Percentiles rank a stretch among this genome's conserved stretches.
phyloP scores from a whole-genome alignment of 35 echinoderm and acorn worm genomes.

The Heliocidaris erythrogramma region DNA sequence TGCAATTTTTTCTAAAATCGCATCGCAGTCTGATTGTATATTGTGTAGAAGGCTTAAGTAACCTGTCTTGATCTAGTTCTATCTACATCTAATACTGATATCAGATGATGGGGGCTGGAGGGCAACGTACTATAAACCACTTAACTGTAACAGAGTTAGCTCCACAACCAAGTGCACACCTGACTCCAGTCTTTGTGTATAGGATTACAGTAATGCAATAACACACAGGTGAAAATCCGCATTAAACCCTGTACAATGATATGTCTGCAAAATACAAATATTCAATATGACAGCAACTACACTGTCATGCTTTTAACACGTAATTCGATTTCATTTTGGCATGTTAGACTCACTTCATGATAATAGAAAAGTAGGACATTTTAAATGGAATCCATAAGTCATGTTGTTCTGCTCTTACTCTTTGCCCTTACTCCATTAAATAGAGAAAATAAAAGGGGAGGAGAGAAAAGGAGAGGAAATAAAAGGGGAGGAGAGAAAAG shows the following conservation, averaged over 20 bases:
- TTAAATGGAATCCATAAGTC: no score
- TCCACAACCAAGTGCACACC: neutral
- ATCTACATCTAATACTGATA: neutral
- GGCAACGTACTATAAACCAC: neutral
- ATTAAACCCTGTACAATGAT: neutral
- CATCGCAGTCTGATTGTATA: no score
- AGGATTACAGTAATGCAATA: constrained; percentile 18
- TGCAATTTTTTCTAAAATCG: no score
- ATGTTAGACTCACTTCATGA: no score
- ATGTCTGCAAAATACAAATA: neutral
- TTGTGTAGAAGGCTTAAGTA: no score
- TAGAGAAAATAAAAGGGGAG: no score
- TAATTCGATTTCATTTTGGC: neutral
- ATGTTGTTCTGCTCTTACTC: no score
- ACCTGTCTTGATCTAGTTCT: neutral
- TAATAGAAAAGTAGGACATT: no score
- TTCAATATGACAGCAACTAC: neutral
- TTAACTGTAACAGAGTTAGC: constrained; percentile 11
- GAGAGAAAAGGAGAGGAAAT: no score
- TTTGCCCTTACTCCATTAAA: no score
- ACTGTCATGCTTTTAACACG: neutral
- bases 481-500: no score
- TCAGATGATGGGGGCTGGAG: neutral
- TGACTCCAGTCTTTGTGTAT: neutral
- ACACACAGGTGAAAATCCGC: neutral